Percentiles rank a stretch among this genome's conserved stretches.
These are phyloP conservation scores for Euphydryas editha DNA, from an alignment of 2,888 invertebrate species.

Conservation along the genomic window DNA sequence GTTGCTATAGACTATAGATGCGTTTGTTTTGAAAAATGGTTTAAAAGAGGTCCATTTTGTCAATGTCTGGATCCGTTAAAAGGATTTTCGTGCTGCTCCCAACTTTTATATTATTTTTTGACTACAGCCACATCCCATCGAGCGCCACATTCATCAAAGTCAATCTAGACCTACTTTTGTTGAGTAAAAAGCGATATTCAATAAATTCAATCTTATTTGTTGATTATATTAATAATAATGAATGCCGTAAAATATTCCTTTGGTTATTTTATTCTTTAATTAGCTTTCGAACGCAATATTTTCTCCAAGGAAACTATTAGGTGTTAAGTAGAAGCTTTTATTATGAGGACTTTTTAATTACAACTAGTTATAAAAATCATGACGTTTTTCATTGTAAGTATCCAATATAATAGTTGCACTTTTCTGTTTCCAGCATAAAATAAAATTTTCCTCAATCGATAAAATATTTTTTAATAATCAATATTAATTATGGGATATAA, in stretches of 20 bases:
- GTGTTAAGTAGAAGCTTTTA: no score
- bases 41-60: slow-evolving; percentile 37
- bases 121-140: slow-evolving; percentile 32
- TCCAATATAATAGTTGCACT: no score
- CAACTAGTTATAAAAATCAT: no score
- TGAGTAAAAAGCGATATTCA: slow-evolving; percentile 28
- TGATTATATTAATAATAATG: slow-evolving; percentile 1
- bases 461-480: no score
- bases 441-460: no score
- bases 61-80: slow-evolving; percentile 44
- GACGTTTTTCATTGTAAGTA: no score
- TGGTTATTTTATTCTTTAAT: no score
- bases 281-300: background rate
- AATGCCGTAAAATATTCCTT: background rate
- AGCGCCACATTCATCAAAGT: slow-evolving; percentile 41
- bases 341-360: no score
- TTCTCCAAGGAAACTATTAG: no score
- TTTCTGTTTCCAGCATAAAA: no score
- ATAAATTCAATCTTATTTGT: slow-evolving; percentile 16
- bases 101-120: slow-evolving; percentile 43
- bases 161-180: slow-evolving; percentile 38
- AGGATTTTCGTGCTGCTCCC: slow-evolving; percentile 45
- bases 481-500: no score
- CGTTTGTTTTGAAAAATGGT: slow-evolving; percentile 35
- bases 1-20: slow-evolving; percentile 11